Evolutionary conservation across 2,888 invertebrate species (phyloP).

Genomic region (Vannuccia rotundouncinata): DNA sequence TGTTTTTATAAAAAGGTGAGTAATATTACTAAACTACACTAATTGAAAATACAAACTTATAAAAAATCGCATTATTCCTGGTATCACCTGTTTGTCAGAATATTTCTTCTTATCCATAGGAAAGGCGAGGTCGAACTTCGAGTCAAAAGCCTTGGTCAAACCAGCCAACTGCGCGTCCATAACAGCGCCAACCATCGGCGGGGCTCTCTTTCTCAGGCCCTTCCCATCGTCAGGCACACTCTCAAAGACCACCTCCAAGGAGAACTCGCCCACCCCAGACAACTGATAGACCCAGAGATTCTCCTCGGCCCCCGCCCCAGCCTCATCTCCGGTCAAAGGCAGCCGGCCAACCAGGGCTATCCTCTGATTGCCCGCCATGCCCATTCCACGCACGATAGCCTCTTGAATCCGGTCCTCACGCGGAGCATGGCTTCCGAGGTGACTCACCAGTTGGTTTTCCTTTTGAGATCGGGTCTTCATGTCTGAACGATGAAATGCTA

Average conservation of each 20-base stretch:
- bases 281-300: constrained; percentile 34
- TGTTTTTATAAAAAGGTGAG: too few relatives aligned
- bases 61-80: too few relatives aligned
- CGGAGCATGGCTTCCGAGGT: constrained; percentile 43
- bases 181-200: constrained; percentile 62
- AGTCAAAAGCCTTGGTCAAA: constrained; percentile 21
- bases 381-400: background rate
- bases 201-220: constrained; percentile 56
- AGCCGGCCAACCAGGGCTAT: constrained; percentile 21
- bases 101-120: constrained; percentile 32
- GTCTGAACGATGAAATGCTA: constrained; percentile 58
- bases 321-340: constrained; percentile 9
- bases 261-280: constrained; percentile 32
- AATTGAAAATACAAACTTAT: too few relatives aligned
- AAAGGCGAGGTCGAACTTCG: constrained; percentile 36
- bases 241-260: constrained; percentile 64
- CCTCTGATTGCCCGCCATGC: background rate
- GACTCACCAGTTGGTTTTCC: constrained; percentile 13
- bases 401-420: constrained; percentile 45
- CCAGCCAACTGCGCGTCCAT: constrained; percentile 61
- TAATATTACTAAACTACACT: too few relatives aligned
- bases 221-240: constrained; percentile 60
- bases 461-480: constrained; percentile 18
- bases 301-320: background rate
- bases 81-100: constrained; percentile 5